Evolutionary conservation across 2,797 vertebrate genomes (phyloP).

Genomic region (Sebastes oblongus): DNA sequence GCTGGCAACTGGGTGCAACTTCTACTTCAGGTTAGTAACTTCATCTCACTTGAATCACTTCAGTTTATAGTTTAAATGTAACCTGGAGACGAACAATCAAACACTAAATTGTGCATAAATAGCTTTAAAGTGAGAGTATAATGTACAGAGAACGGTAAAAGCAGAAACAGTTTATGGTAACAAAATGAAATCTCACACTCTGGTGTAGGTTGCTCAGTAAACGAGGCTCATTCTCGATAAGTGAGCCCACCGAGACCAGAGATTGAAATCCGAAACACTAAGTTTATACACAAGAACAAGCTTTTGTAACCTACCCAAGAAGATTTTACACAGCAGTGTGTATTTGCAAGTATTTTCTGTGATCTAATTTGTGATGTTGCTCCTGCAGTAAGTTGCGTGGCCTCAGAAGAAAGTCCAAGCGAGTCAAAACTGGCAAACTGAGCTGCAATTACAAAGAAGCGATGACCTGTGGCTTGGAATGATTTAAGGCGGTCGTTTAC

Average conservation of each 20-base stretch:
- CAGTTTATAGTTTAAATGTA: conserved; percentile 16
- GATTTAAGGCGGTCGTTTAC: conserved; percentile 60
- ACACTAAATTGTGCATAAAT: neutral
- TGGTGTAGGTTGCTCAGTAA: neutral
- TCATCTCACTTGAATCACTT: conserved; percentile 38
- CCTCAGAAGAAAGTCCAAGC: conserved; percentile 36
- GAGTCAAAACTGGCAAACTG: conserved; percentile 28
- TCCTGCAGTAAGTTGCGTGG: conserved; percentile 1
- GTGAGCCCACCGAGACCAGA: neutral
- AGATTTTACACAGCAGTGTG: conserved; percentile 11
- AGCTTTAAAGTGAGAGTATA: neutral
- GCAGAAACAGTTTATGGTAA: neutral
- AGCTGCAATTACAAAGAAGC: conserved; percentile 23
- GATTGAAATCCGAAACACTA: neutral
- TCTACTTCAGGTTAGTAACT: conserved; percentile 38
- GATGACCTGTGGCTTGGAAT: conserved; percentile 67
- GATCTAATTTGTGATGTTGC: conserved; percentile 18
- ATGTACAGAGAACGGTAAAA: neutral
- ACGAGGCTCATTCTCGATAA: neutral
- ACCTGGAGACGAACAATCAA: conserved; percentile 8
- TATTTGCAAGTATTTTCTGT: conserved; percentile 4
- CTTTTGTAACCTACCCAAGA: neutral
- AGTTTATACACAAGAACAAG: neutral
- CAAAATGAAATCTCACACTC: neutral
- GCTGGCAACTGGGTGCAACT: conserved; percentile 39